A percentile compares a stretch with the other conserved stretches of the same genome.
Evolutionary conservation across 2,113 vertebrate species (phyloP).

Genomic region (Cyphomyrus plagiostoma): DNA sequence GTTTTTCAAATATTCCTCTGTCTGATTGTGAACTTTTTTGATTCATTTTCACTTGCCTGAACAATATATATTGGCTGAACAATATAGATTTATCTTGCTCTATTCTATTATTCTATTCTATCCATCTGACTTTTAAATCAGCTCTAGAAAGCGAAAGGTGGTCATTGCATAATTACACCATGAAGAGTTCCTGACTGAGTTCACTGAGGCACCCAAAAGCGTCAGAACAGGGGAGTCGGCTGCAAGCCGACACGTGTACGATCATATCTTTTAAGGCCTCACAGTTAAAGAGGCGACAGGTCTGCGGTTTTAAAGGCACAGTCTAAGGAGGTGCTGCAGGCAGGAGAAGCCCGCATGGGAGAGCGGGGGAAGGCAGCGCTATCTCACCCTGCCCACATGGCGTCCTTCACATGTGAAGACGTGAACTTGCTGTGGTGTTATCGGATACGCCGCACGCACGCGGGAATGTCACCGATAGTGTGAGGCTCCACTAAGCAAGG

Average conservation of each 20-base stretch:
- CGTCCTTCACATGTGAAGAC: not conserved
- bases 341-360: slow-evolving; percentile 48
- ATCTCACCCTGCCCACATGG: not conserved
- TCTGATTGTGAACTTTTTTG: not conserved
- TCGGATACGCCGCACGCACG: not conserved
- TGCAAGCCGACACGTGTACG: not conserved
- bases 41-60: not conserved
- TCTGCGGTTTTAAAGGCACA: slow-evolving; percentile 30
- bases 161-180: not conserved
- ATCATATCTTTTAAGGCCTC: slow-evolving; percentile 41
- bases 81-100: not conserved
- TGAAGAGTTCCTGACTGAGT: not conserved
- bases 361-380: not conserved
- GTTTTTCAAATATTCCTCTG: not conserved
- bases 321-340: slow-evolving; percentile 46
- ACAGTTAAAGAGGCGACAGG: slow-evolving; percentile 29
- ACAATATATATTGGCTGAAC: not conserved
- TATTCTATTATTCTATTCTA: not conserved
- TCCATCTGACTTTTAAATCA: not conserved
- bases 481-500: not conserved
- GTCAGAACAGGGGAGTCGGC: not conserved
- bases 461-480: not conserved
- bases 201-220: not conserved
- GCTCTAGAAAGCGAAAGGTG: not conserved
- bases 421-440: not conserved